Evolutionary conservation across 2,797 vertebrate species (phyloP).

Genomic region (Sardinella longiceps): DNA sequence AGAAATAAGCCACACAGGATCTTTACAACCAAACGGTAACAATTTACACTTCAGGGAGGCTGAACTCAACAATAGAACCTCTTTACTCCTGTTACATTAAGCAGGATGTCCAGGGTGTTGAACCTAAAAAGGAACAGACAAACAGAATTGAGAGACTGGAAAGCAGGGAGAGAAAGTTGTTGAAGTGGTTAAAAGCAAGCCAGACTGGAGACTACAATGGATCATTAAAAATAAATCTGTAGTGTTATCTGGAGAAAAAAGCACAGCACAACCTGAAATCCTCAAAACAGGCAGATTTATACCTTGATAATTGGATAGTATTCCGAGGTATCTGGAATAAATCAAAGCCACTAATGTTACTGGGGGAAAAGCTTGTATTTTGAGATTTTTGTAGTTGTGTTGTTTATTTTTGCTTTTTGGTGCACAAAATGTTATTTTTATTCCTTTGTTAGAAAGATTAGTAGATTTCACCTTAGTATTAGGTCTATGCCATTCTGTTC

Average conservation of each 20-base stretch:
- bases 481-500: neutral
- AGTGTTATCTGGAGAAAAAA: neutral
- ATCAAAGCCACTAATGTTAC: neutral
- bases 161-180: constrained; percentile 45
- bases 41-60: constrained; percentile 55
- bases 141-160: constrained; percentile 32
- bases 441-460: neutral
- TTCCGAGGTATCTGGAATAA: neutral
- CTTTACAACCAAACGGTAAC: constrained; percentile 51
- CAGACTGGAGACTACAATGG: constrained; percentile 26
- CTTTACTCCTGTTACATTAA: constrained; percentile 62
- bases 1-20: constrained; percentile 54
- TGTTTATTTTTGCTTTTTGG: too few species aligned
- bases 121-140: neutral
- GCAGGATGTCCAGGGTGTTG: constrained; percentile 38
- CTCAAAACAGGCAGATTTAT: neutral
- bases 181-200: constrained; percentile 35
- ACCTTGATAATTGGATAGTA: neutral
- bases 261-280: neutral
- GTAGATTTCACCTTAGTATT: neutral
- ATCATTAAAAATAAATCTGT: constrained; percentile 52
- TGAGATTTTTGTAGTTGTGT: neutral
- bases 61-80: constrained; percentile 52
- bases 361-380: neutral
- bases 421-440: neutral